These are phyloP conservation scores for Dryobates pubescens DNA, from an alignment of 2,797 vertebrate species.

Conservation along the genomic window DNA sequence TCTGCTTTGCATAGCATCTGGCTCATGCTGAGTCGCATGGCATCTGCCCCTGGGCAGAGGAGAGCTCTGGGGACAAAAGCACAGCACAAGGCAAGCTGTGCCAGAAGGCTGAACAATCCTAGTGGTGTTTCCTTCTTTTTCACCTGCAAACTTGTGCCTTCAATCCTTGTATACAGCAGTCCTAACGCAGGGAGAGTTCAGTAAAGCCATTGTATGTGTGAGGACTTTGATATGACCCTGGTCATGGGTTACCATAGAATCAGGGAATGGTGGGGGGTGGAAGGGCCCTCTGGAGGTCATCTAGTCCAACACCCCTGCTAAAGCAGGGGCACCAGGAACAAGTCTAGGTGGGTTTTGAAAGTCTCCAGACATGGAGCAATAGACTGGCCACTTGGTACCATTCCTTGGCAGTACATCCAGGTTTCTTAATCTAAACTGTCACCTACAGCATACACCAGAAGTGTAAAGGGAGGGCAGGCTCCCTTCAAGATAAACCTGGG, in stretches of 20 bases:
- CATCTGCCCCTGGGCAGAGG: not conserved
- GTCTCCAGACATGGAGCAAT: no score
- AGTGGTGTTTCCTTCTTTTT: not conserved
- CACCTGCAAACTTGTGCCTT: not conserved
- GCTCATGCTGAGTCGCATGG: not conserved
- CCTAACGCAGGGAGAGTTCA: not conserved
- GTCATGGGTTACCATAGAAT: not conserved
- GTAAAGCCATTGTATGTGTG: fast-evolving
- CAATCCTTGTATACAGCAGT: not conserved
- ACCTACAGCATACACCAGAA: not conserved
- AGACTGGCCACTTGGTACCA: not conserved
- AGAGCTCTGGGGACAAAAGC: not conserved
- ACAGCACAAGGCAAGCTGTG: not conserved
- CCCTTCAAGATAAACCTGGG: not conserved
- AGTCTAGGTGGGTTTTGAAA: no score
- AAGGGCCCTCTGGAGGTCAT: no score
- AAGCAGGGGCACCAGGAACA: no score
- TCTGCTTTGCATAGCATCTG: not conserved
- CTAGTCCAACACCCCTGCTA: no score
- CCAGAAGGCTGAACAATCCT: not conserved
- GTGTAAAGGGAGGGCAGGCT: not conserved
- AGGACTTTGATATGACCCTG: not conserved
- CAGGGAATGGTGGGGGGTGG: no score
- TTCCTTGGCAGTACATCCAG: not conserved
- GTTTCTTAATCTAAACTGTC: not conserved